Evolutionary conservation across 1,140 invertebrate genomes (phyloP).

Genomic region (Drosophila grimshawi): DNA sequence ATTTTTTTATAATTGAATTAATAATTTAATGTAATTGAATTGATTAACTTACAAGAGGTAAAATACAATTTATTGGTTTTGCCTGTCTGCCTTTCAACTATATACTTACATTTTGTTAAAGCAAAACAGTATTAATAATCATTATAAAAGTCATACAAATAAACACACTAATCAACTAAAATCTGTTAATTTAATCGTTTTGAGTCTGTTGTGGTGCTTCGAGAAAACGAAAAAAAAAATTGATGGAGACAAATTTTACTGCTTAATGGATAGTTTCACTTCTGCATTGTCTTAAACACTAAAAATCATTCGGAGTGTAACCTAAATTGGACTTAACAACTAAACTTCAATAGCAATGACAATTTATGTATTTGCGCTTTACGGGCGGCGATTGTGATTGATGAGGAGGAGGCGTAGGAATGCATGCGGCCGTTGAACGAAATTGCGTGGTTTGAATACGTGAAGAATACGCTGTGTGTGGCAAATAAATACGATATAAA

Average conservation of each 20-base stretch:
- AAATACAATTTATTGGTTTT: conserved; percentile 53
- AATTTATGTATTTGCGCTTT: conserved; percentile 59
- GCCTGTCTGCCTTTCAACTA: conserved; percentile 12
- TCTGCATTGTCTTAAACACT: conserved; percentile 58
- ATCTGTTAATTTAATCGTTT: conserved; percentile 56
- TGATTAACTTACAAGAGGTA: conserved; percentile 66
- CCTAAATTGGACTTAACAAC: conserved; percentile 74
- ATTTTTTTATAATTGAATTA: conserved; percentile 22
- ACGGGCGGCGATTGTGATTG: conserved; percentile 45
- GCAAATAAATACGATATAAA: not conserved
- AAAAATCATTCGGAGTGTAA: conserved; percentile 74
- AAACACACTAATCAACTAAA: conserved; percentile 68
- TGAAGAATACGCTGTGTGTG: conserved; percentile 39
- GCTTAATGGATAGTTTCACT: conserved; percentile 66
- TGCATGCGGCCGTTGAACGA: conserved; percentile 64
- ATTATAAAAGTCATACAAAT: conserved; percentile 63
- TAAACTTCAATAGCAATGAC: conserved; percentile 79
- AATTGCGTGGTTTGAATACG: conserved; percentile 37
- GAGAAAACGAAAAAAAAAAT: conserved; percentile 34
- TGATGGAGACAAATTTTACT: conserved; percentile 32
- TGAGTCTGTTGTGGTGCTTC: conserved; percentile 38
- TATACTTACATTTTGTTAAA: conserved; percentile 63
- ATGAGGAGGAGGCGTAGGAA: conserved; percentile 62
- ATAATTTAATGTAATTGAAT: conserved; percentile 57
- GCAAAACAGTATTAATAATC: conserved; percentile 53